Evolutionary conservation across 1,140 invertebrate species (phyloP), one percentile per base, ranked within the genome.

Genomic region (Brachionus calyciflorus): DNA sequence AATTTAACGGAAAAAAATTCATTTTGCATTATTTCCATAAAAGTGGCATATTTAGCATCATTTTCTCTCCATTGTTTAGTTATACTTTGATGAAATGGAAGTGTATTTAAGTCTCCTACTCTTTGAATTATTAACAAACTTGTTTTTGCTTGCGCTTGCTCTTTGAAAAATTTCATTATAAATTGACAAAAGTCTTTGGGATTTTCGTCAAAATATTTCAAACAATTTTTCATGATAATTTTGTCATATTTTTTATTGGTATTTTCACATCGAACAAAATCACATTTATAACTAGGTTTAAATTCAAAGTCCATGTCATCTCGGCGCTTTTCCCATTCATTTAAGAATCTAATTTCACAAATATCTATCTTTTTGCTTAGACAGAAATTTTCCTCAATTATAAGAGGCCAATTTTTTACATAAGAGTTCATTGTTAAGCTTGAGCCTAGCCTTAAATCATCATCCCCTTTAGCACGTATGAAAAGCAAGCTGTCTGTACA

Each of bases 201-300:
- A 41, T 44, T 65, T 12, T 65, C 60, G 40, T 65, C 60, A 44
- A 65, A 65, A 65, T 44, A 65, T 24, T 65, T 65, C 3, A 65
- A 26, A 65, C 60, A 65, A 65, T 65, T 65, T 44, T 65, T 65
- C 60, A 65, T 65, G 17, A 65, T 65, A 2, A 65, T 65, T 44
- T 65, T 65, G 44, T 65, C 60, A 21, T 65, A 65, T 65, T 65
- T 65, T 65, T 65, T 41, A 10, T 17, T 24, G 24, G 12, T 14
- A 44, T 65, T 65, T 46, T 65, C 60, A 65, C 40, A 65, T 26
- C 44, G 41, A 5, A 65, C 19, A 65, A 65, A 65, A 30, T 65
- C 60, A 65, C 33, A 46, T 44, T 37, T 40, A 41, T 44, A 65
- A 21, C 17, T 24, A 24, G 60, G 60, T 26, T 65, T 44, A 26